Conservation (phyloP, 2,888 invertebrate species). For the Parasteatoda lunata region DNA sequence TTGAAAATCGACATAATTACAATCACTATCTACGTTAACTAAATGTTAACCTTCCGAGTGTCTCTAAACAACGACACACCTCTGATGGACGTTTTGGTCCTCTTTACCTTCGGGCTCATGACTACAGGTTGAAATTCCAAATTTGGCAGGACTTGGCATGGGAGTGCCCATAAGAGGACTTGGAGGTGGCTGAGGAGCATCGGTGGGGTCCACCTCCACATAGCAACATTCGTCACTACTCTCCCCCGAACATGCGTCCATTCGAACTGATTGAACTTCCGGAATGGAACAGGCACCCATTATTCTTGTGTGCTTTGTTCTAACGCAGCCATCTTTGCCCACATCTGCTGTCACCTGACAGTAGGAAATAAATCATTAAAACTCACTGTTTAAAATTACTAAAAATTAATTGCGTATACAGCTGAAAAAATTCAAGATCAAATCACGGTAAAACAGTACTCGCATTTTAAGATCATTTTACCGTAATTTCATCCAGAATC, state of each 20-base stretch:
- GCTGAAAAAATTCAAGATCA: no score
- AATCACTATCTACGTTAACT: no score
- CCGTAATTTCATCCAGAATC: no score
- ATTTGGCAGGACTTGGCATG: constrained; percentile 28
- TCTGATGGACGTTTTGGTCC: not conserved
- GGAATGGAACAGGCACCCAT: constrained; percentile 53
- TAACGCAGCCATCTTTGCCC: constrained; percentile 58
- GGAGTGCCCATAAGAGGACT: not conserved
- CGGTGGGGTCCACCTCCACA: constrained; percentile 43
- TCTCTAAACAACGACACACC: constrained; percentile 39
- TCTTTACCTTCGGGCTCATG: constrained; percentile 53
- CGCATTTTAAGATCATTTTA: no score
- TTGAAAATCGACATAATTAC: no score
- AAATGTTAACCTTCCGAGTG: no score
- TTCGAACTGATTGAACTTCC: constrained; percentile 26
- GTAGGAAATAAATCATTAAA: no score
- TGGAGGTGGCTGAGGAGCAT: not conserved
- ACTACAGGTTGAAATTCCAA: not conserved
- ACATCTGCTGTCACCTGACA: constrained; percentile 57
- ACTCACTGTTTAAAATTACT: no score
- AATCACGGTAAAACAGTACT: no score
- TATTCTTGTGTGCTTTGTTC: constrained; percentile 54
- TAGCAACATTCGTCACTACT: constrained; percentile 57
- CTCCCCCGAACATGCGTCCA: constrained; percentile 18
- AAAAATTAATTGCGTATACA: no score